Evolutionary conservation across 2,888 invertebrate species (phyloP).

Genomic region (Nemapogon koenigi): DNA sequence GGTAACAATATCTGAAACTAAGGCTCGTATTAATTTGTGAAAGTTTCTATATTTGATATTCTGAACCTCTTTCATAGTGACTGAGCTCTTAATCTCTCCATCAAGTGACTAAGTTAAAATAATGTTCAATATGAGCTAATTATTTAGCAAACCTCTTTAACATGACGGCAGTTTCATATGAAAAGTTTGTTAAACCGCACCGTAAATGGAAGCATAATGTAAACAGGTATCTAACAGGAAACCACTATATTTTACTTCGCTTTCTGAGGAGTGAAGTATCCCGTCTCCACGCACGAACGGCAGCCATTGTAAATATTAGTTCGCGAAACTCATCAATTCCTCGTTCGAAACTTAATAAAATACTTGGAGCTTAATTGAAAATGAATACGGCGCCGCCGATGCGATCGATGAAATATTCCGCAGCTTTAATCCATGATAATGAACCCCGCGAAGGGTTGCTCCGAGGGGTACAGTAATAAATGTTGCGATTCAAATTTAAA

Average conservation of each 20-base stretch:
- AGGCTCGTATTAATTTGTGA: no score
- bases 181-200: constrained; percentile 8
- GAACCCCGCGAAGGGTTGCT: constrained; percentile 58
- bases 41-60: no score
- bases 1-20: no score
- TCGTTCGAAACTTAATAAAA: constrained; percentile 63
- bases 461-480: constrained; percentile 58
- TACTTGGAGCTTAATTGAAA: constrained; percentile 65
- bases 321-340: constrained; percentile 63
- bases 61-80: no score
- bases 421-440: constrained; percentile 64
- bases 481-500: constrained; percentile 64
- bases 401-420: constrained; percentile 63
- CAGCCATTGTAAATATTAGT: constrained; percentile 61
- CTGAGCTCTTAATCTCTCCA: no score
- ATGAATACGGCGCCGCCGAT: constrained; percentile 55
- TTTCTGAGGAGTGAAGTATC: background rate
- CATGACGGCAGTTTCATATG: no score
- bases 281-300: constrained; percentile 4
- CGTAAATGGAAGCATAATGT: background rate
- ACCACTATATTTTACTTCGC: constrained; percentile 10
- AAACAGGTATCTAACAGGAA: constrained; percentile 7
- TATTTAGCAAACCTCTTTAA: no score
- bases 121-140: no score
- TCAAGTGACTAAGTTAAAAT: no score